A percentile compares a stretch with the other conserved stretches of the same genome.
Conservation (phyloP, 2,888 invertebrate species). For the Agriopis aurantiaria region DNA sequence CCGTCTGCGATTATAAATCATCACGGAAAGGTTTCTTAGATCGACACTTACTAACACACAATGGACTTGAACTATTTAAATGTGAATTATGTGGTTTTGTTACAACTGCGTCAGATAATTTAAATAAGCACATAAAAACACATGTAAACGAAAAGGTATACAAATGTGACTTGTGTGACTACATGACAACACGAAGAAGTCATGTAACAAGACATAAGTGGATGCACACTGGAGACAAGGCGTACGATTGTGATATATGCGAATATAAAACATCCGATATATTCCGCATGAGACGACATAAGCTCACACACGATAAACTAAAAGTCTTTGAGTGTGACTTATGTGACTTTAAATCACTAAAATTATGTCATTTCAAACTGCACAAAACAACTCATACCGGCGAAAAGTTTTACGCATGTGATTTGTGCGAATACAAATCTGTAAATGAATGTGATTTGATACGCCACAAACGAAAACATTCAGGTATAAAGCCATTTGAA, state of each 20-base stretch:
- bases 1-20: not conserved
- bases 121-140: not conserved
- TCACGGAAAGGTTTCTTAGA: not conserved
- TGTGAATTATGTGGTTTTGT: not conserved
- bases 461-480: not conserved
- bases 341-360: not conserved
- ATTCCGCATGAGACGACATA: not conserved
- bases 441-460: not conserved
- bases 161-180: not conserved
- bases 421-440: conserved; percentile 1
- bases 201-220: not conserved
- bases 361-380: not conserved
- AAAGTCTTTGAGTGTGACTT: not conserved
- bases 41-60: not conserved
- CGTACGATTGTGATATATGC: not conserved
- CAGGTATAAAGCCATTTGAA: not conserved
- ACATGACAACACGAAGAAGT: not conserved
- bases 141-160: not conserved
- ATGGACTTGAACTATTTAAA: not conserved
- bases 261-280: not conserved
- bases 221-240: not conserved
- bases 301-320: not conserved
- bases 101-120: not conserved
- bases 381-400: not conserved
- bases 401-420: not conserved